phyloP scores from a whole-genome alignment of 1,140 invertebrate genomes.

The Drosophila willistoni region DNA sequence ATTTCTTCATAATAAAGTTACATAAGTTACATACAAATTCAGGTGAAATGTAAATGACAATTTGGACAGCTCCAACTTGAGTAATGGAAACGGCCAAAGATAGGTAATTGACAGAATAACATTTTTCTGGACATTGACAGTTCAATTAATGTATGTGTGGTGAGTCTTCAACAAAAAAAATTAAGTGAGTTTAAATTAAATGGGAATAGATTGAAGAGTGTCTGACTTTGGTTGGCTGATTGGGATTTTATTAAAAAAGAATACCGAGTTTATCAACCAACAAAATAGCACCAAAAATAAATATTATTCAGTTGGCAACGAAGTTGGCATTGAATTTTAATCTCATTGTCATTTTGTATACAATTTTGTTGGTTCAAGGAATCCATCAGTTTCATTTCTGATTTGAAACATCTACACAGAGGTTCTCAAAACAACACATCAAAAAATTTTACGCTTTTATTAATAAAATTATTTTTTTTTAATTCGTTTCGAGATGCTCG shows the following conservation, averaged over 20 bases:
- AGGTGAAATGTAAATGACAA: slow-evolving; percentile 4
- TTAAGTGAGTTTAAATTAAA: too few species aligned
- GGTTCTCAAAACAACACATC: neutral
- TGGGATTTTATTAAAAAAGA: too few species aligned
- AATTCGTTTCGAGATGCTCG: slow-evolving; percentile 53
- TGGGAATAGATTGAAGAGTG: too few species aligned
- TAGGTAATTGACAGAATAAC: neutral
- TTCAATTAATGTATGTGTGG: neutral
- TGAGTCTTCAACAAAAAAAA: too few species aligned
- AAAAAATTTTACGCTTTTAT: neutral
- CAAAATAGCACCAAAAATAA: too few species aligned
- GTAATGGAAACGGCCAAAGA: neutral
- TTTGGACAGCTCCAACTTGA: neutral
- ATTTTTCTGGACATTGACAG: neutral
- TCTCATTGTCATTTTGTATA: neutral
- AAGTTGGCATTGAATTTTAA: neutral
- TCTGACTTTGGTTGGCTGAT: too few species aligned
- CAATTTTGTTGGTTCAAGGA: neutral
- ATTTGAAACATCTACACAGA: neutral
- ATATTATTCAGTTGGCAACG: neutral
- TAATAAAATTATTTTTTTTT: neutral
- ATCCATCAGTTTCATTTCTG: neutral
- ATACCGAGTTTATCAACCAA: too few species aligned
- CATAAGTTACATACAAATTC: neutral
- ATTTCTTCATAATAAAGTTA: neutral